Evolutionary conservation across 2,888 invertebrate genomes (phyloP), one percentile per base, ranked within the genome.

Genomic region (Drosophila bunnanda): DNA sequence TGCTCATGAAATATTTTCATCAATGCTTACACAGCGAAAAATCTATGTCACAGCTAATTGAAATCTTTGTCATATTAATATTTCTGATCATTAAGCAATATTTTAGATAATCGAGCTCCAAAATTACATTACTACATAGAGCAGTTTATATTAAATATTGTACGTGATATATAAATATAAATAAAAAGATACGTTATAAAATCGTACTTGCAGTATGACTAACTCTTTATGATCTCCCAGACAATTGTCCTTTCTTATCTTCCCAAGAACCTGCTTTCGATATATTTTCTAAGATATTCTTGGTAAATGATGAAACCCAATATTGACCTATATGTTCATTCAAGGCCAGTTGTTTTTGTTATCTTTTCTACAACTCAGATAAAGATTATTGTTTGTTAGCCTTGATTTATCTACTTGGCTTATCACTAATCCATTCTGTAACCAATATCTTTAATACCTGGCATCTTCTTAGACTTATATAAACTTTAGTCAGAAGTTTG

Each of bases 1-100:
- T 58, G 53, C 53, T 41, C 30, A 77, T 69, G 75, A 77, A 65
- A 75, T 71, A 80, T 78, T 70, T 77, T 82, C 68, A 79, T 85
- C 82, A 82, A 79, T 85, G 54, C 77, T 73, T 64, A 55, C 50
- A 52, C 50, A 15, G 46, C 74, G 70, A 44, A n/a, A 25, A 44
- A 44, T 44, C 2, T 8, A 44, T 44, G 22, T 44, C 15, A 44
- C 9, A 22, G 13, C 13, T 7, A 13, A 7, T 4, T 22, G 4
- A 8, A 22, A 22, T 43, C 4, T n/a, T n/a, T n/a, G n/a, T n/a
- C n/a, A n/a, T n/a, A n/a, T n/a, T n/a, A n/a, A n/a, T n/a, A n/a
- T n/a, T n/a, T n/a, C n/a, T n/a, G n/a, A n/a, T n/a, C n/a, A n/a
- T n/a, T n/a, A n/a, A n/a, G n/a, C n/a, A n/a, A n/a, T n/a, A n/a